These are phyloP conservation scores for Ivindomyrus marchei DNA, from an alignment of 2,113 vertebrate species.

Conservation along the genomic window DNA sequence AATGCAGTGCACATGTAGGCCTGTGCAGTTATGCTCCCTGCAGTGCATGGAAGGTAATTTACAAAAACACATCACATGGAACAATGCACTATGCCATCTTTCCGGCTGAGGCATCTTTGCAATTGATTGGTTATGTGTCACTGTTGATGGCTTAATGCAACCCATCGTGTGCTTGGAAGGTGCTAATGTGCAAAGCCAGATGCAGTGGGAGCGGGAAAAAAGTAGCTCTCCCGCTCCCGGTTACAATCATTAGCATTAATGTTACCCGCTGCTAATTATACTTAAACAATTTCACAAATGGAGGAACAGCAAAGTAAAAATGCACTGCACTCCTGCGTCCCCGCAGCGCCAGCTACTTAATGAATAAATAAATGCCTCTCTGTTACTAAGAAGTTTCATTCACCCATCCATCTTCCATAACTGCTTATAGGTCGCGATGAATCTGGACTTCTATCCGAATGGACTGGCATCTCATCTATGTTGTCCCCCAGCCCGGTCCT, in stretches of 20 bases:
- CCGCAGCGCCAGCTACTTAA: not conserved
- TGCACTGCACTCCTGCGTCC: not conserved
- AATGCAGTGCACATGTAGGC: not conserved
- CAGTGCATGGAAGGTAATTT: not conserved
- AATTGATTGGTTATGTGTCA: not conserved
- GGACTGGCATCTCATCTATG: too few species aligned
- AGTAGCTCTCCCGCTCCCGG: too few species aligned
- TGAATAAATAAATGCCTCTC: not conserved
- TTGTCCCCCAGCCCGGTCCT: not conserved
- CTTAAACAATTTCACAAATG: constrained; percentile 13
- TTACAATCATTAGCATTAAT: constrained; percentile 3
- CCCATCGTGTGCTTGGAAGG: not conserved
- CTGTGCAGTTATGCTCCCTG: not conserved
- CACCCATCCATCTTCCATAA: not conserved
- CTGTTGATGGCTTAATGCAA: not conserved
- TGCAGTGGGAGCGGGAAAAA: too few species aligned
- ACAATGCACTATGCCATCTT: not conserved
- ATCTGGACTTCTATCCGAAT: not conserved
- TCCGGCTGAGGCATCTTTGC: not conserved
- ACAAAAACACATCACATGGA: not conserved
- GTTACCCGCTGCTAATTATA: not conserved
- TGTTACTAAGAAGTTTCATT: not conserved
- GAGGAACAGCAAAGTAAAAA: constrained; percentile 10
- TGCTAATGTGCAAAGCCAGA: not conserved
- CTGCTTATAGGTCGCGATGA: not conserved